These are phyloP conservation scores for Zophobas atratus DNA, from an alignment of 1,140 invertebrate species.

Conservation along the genomic window DNA sequence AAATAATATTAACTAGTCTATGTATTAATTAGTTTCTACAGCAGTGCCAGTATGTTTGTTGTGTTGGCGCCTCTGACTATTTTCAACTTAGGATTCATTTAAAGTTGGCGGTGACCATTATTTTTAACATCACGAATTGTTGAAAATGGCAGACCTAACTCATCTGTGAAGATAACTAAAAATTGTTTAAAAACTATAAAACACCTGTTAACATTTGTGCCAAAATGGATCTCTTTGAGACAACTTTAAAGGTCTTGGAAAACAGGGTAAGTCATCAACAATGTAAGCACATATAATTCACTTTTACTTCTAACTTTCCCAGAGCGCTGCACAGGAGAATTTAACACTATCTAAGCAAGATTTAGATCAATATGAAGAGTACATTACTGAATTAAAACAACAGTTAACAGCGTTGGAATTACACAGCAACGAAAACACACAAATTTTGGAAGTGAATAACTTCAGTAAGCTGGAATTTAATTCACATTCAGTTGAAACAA, in stretches of 20 bases:
- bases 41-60: too few species aligned
- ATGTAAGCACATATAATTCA: too few species aligned
- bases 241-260: not conserved
- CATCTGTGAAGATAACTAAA: too few species aligned
- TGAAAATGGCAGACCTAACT: too few species aligned
- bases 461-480: not conserved
- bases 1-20: too few species aligned
- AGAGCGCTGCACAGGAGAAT: not conserved
- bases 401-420: not conserved
- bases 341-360: not conserved
- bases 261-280: not conserved
- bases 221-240: not conserved
- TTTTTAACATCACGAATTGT: too few species aligned
- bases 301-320: not conserved
- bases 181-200: too few species aligned
- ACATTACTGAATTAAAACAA: slow-evolving; percentile 10
- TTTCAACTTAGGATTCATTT: too few species aligned
- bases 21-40: too few species aligned
- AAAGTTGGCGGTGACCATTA: too few species aligned
- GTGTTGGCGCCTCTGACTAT: too few species aligned
- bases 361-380: slow-evolving; percentile 8
- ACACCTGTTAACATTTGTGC: too few species aligned
- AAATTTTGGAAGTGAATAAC: slow-evolving; percentile 22
- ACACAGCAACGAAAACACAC: not conserved
- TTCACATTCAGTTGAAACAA: not conserved